Percentiles rank a stretch among this genome's conserved stretches.
These are phyloP conservation scores for Nyctibius grandis DNA, from an alignment of 2,797 vertebrate species.

Conservation along the genomic window DNA sequence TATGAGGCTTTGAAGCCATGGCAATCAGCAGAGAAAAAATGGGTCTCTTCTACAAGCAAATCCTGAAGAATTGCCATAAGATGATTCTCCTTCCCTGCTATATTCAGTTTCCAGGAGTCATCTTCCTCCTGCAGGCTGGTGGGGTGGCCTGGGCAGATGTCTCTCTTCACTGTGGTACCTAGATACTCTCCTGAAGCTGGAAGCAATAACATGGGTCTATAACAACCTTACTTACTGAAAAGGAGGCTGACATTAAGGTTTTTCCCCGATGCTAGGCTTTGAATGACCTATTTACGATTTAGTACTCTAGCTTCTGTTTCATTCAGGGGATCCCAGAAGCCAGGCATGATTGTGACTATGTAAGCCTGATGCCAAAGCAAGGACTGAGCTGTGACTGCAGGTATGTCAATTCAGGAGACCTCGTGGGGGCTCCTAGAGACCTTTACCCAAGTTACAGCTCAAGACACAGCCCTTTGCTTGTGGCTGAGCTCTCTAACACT, in stretches of 20 bases:
- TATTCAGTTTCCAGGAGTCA: neutral
- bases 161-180: neutral
- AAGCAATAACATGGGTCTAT: neutral
- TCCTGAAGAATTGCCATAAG: neutral
- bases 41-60: neutral
- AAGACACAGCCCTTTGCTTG: neutral
- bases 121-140: neutral
- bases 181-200: neutral
- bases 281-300: neutral
- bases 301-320: neutral
- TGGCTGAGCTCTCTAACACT: neutral
- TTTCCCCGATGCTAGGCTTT: neutral
- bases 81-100: neutral
- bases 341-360: fast-evolving
- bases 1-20: neutral
- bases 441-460: neutral
- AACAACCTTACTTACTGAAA: neutral
- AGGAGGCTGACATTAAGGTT: neutral
- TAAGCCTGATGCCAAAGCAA: neutral
- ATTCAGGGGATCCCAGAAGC: neutral
- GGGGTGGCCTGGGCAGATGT: neutral
- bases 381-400: neutral
- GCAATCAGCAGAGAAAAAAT: neutral
- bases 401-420: neutral
- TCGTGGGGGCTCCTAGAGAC: neutral